Conservation (phyloP, 2,797 vertebrate genomes). For the Florisuga fusca region DNA sequence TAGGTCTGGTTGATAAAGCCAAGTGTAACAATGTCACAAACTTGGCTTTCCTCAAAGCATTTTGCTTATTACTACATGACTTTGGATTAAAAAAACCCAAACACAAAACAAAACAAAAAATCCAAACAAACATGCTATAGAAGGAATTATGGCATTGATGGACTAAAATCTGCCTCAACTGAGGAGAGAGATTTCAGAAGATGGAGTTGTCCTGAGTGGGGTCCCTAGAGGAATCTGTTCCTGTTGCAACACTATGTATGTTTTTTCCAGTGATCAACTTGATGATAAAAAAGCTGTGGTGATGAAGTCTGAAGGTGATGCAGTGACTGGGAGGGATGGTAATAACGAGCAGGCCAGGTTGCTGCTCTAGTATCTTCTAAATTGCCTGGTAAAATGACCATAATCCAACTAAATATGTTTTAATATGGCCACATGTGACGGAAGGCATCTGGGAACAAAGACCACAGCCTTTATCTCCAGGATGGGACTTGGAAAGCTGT, state of each 20-base stretch:
- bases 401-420: constrained; percentile 12
- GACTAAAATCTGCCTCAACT: not conserved
- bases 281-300: not conserved
- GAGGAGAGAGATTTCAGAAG: not conserved
- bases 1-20: not conserved
- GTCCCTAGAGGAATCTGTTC: not conserved
- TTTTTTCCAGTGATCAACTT: not conserved
- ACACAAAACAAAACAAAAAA: no score
- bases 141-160: not conserved
- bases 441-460: not conserved
- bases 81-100: not conserved
- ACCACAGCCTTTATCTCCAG: not conserved
- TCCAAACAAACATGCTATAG: accelerated
- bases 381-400: not conserved
- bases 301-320: not conserved
- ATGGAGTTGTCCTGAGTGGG: not conserved
- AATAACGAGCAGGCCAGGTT: not conserved
- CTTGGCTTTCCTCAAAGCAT: not conserved
- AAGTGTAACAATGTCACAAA: not conserved
- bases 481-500: not conserved
- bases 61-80: not conserved
- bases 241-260: not conserved
- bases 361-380: not conserved
- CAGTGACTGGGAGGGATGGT: not conserved
- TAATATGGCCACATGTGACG: not conserved